phyloP scores from a whole-genome alignment of 2,888 invertebrate species.

The Amblyteles armatorius region DNA sequence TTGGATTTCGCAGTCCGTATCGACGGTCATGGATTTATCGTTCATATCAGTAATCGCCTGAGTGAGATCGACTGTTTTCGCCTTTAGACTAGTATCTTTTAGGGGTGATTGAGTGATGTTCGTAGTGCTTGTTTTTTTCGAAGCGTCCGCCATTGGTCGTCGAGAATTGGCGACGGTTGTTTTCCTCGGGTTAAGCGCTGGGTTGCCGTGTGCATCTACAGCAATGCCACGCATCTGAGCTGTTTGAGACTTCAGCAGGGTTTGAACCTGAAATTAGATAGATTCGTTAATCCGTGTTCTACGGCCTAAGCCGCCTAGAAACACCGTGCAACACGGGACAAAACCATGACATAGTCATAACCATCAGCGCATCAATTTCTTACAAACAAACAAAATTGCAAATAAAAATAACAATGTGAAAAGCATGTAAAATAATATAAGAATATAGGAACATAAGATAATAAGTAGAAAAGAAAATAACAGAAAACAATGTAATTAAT shows the following conservation, averaged over 20 bases:
- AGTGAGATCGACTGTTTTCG: slow-evolving; percentile 63
- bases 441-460: background rate
- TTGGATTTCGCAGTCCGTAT: slow-evolving; percentile 40
- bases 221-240: slow-evolving; percentile 73
- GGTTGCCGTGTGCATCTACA: slow-evolving; percentile 24
- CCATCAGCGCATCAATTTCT: no score
- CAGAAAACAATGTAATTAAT: no score
- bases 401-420: no score
- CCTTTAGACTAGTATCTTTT: slow-evolving; percentile 33
- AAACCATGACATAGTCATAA: no score
- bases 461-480: background rate
- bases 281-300: no score
- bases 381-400: no score
- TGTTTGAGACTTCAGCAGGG: slow-evolving; percentile 75
- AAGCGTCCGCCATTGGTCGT: slow-evolving; percentile 53
- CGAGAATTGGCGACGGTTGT: slow-evolving; percentile 20
- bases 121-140: background rate
- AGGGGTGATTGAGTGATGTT: slow-evolving; percentile 41
- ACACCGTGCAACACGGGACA: background rate
- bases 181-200: slow-evolving; percentile 37
- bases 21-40: slow-evolving; percentile 38
- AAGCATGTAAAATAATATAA: no score
- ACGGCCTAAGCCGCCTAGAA: background rate
- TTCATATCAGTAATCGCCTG: slow-evolving; percentile 59
- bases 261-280: slow-evolving; percentile 72